Evolutionary conservation across 2,888 invertebrate genomes (phyloP).

Genomic region (Heliconius hortense): DNA sequence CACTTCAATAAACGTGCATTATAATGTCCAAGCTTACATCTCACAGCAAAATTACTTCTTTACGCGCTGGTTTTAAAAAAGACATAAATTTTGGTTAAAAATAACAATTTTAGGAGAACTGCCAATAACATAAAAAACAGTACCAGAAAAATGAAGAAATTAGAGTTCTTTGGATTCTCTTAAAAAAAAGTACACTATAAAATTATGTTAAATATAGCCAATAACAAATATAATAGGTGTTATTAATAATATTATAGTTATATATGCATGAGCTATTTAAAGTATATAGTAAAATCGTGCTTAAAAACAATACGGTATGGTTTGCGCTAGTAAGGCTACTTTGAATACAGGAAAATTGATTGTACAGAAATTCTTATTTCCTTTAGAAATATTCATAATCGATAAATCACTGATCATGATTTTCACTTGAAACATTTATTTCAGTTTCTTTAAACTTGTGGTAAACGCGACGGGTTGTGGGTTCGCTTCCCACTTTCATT

Average conservation of each 20-base stretch:
- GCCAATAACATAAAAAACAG: no score
- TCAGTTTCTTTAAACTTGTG: no score
- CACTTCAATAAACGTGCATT: no score
- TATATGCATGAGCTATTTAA: background rate
- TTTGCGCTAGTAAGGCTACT: background rate
- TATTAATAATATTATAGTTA: background rate
- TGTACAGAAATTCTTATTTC: background rate
- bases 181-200: background rate
- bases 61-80: no score
- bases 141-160: no score
- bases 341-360: slow-evolving; percentile 3
- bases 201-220: background rate
- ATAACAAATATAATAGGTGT: background rate
- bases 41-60: no score
- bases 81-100: no score
- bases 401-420: background rate
- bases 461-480: no score
- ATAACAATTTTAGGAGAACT: no score
- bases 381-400: background rate
- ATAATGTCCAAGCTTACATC: no score
- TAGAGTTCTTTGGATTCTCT: background rate
- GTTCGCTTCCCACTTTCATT: no score
- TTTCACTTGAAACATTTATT: background rate
- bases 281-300: background rate
- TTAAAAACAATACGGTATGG: background rate